These are phyloP conservation scores for Eupeodes latifasciatus DNA, from an alignment of 2,888 invertebrate species.

Conservation along the genomic window DNA sequence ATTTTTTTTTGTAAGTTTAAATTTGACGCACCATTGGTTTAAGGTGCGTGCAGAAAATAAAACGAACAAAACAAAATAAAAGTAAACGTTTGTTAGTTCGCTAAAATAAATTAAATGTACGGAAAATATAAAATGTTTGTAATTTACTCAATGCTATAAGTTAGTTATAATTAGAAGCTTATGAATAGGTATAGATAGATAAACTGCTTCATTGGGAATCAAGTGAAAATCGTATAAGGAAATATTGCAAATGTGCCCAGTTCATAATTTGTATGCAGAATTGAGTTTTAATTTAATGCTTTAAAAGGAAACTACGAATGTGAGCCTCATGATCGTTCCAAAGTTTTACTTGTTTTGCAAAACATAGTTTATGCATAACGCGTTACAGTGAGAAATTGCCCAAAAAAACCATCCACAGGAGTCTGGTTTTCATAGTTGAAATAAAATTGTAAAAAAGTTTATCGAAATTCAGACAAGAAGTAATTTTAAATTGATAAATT, in stretches of 20 bases:
- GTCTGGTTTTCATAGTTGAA: too few relatives aligned
- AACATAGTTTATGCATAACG: too few relatives aligned
- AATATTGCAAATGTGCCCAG: neutral
- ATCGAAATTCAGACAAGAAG: too few relatives aligned
- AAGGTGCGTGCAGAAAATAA: conserved; percentile 14
- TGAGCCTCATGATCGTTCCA: neutral
- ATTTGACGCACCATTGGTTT: conserved; percentile 19
- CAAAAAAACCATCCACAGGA: too few relatives aligned
- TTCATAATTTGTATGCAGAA: neutral
- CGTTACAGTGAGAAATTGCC: too few relatives aligned
- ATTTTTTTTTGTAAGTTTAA: neutral
- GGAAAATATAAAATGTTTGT: neutral
- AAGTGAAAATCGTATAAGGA: conserved; percentile 14
- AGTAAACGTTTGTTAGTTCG: neutral
- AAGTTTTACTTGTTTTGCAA: neutral
- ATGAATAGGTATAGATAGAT: neutral
- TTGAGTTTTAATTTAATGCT: neutral
- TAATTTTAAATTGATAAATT: too few relatives aligned
- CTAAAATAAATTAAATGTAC: neutral
- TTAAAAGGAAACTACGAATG: conserved; percentile 5
- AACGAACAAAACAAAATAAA: neutral
- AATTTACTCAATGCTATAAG: neutral
- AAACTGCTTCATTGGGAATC: neutral
- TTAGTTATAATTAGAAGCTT: too few relatives aligned
- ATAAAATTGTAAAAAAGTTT: too few relatives aligned